Evolutionary conservation across 2,888 invertebrate genomes (phyloP).

Genomic region (Cataglyphis cursor): DNA sequence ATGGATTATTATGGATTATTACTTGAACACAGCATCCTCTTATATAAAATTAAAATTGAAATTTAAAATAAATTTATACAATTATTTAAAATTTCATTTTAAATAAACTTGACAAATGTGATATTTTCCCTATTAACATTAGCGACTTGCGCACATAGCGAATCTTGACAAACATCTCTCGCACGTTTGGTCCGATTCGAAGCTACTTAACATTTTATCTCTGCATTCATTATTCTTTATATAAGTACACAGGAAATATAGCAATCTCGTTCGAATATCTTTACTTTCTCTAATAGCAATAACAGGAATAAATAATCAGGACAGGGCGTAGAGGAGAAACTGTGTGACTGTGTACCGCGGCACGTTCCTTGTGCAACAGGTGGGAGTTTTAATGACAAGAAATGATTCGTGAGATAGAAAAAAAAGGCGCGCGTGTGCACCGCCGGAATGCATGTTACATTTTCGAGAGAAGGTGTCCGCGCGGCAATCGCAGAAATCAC

Average conservation of each 20-base stretch:
- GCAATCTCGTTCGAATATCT: slow-evolving; percentile 14
- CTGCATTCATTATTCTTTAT: slow-evolving; percentile 8
- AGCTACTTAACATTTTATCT: background rate
- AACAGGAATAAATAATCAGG: slow-evolving; percentile 50
- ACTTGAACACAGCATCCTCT: background rate
- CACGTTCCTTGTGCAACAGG: slow-evolving; percentile 69
- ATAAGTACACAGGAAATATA: background rate
- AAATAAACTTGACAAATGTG: background rate
- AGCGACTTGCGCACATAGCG: background rate
- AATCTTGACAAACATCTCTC: slow-evolving; percentile 10
- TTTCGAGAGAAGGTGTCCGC: slow-evolving; percentile 38
- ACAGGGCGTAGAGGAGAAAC: slow-evolving; percentile 79
- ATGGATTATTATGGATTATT: background rate
- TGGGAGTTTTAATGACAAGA: slow-evolving; percentile 69
- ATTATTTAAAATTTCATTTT: background rate
- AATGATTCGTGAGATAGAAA: slow-evolving; percentile 46
- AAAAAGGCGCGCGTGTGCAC: slow-evolving; percentile 35
- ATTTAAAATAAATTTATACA: background rate
- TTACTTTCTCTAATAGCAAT: slow-evolving; percentile 22
- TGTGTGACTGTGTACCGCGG: slow-evolving; percentile 88
- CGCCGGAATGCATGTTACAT: slow-evolving; percentile 55
- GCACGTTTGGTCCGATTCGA: background rate
- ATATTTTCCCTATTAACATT: background rate
- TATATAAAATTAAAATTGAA: background rate
- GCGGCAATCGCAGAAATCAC: background rate